Conservation (phyloP, 2,888 invertebrate species). For the Dicranocentrus wangi region DNA sequence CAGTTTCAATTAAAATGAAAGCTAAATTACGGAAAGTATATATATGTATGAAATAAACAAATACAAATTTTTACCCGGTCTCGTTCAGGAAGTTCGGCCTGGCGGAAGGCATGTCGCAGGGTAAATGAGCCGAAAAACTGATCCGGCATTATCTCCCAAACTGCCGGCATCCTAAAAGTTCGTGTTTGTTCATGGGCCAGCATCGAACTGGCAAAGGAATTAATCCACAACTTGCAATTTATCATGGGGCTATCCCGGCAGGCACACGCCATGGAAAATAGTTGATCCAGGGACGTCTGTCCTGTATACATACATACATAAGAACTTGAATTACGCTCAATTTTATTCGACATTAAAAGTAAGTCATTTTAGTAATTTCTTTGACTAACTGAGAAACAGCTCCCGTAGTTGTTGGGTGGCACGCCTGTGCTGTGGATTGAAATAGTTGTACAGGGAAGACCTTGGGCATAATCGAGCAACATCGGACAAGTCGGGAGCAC, state of each 20-base stretch:
- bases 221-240: constrained; percentile 88
- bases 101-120: constrained; percentile 55
- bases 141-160: constrained; percentile 86
- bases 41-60: not conserved
- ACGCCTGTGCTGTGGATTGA: constrained; percentile 82
- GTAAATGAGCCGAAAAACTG: constrained; percentile 78
- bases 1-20: too few relatives aligned
- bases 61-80: constrained; percentile 54
- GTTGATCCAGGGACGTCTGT: constrained; percentile 82
- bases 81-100: constrained; percentile 57
- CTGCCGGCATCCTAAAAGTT: constrained; percentile 82
- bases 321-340: too few relatives aligned
- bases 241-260: constrained; percentile 76
- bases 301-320: too few relatives aligned
- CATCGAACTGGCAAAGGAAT: constrained; percentile 84
- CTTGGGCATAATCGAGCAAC: constrained; percentile 57
- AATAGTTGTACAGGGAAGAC: constrained; percentile 80
- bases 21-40: not conserved
- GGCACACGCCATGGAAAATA: constrained; percentile 82
- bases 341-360: too few relatives aligned
- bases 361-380: too few relatives aligned
- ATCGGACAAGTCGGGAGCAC: constrained; percentile 39
- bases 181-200: constrained; percentile 84
- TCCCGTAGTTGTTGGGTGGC: constrained; percentile 83
- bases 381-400: constrained; percentile 80